These are phyloP conservation scores for Australoheros facetus DNA, from an alignment of 2,797 vertebrate species.

Conservation along the genomic window DNA sequence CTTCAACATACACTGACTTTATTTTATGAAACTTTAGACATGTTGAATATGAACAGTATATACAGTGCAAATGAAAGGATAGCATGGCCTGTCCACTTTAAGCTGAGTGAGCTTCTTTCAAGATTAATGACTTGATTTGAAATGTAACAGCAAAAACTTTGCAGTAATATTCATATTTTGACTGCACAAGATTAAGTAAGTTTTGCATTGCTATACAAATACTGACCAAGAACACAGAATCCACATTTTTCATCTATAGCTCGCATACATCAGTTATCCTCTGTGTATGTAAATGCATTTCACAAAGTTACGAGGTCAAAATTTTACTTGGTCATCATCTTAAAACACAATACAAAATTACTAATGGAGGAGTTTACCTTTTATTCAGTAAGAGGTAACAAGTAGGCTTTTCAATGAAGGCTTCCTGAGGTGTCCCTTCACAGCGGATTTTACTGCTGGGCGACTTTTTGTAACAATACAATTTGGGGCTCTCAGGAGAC, in stretches of 20 bases:
- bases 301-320: background rate
- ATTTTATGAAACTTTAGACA: too few relatives aligned
- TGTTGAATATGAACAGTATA: too few relatives aligned
- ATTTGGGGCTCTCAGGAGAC: conserved; percentile 75
- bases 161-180: too few relatives aligned
- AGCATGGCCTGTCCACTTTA: too few relatives aligned
- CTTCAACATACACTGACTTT: too few relatives aligned
- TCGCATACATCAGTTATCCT: background rate
- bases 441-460: conserved; percentile 83
- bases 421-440: conserved; percentile 76
- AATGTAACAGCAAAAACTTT: background rate
- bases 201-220: background rate
- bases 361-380: conserved; percentile 53
- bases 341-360: background rate
- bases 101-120: too few relatives aligned
- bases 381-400: conserved; percentile 79
- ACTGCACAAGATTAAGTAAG: background rate
- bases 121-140: too few relatives aligned
- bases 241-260: background rate
- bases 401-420: conserved; percentile 40
- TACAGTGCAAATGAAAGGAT: too few relatives aligned
- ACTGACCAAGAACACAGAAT: background rate
- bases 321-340: background rate
- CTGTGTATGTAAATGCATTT: background rate
- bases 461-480: conserved; percentile 84